phyloP scores from a whole-genome alignment of 1,140 invertebrate genomes.

The Sitobion miscanthi region DNA sequence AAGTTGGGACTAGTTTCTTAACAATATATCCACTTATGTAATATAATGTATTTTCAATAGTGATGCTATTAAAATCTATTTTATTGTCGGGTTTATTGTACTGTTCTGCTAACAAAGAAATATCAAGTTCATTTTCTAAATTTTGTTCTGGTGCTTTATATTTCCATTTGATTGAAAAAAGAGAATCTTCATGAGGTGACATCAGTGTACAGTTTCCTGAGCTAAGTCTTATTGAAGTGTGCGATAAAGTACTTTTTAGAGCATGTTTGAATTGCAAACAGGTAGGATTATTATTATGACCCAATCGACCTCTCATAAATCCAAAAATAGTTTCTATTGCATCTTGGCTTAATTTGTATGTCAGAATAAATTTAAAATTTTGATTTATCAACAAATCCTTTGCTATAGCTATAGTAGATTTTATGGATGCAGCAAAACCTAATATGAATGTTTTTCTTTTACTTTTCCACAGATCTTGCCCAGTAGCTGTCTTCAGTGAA shows the following conservation, averaged over 20 bases:
- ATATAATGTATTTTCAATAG: conserved; percentile 31
- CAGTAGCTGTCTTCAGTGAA: too few species aligned
- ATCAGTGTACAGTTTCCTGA: background rate
- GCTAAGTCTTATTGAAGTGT: background rate
- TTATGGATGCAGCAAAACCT: too few species aligned
- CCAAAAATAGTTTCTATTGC: conserved; percentile 28
- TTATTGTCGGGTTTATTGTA: background rate
- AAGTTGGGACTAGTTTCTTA: background rate
- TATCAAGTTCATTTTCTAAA: background rate
- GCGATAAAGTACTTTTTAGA: background rate
- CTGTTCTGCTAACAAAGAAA: background rate
- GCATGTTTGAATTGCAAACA: conserved; percentile 17
- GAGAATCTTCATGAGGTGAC: background rate
- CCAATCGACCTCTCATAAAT: background rate
- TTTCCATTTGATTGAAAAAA: conserved; percentile 43
- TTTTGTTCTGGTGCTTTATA: background rate
- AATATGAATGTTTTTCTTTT: too few species aligned
- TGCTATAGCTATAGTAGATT: too few species aligned
- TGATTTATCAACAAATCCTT: too few species aligned
- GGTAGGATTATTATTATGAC: conserved; percentile 38
- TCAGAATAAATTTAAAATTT: conserved; percentile 26
- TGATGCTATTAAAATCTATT: background rate
- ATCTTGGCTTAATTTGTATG: conserved; percentile 49
- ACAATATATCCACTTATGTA: conserved; percentile 19
- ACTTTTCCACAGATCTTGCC: too few species aligned